Base-by-base conservation (phyloP, 2,797 vertebrate species). In the Danio aesculapii region DNA sequence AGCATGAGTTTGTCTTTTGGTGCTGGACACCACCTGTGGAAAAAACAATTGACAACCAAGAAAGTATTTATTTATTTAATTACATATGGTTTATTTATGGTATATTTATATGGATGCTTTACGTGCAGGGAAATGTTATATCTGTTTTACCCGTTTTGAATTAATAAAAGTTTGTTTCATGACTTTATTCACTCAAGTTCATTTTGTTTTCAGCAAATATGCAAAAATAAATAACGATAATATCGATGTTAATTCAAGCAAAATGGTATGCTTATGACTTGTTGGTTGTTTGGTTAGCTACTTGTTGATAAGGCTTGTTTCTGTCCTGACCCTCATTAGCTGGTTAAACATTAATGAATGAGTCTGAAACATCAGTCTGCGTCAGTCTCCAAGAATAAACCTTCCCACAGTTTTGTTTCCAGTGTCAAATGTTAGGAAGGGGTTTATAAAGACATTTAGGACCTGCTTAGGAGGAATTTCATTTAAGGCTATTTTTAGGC, bases 41-140 rank as follows among this genome's bases (percentile, higher is more conserved):
- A 30, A 83, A 86, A 5, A 61, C 52, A 4, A 75, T 78, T 83
- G 77, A 66, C 75, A 73, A 86, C 82, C 84, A 46, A 85, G 82
- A 78, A 79, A 83, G 83, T 93, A 94, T 94, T 93, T 94, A 94
- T 95, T 95, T 94, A 94, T 94, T 93, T 92, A 93, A 94, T 88
- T 86, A 90, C 82, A 88, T 90, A 88, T 82, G 61, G 89, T 92
- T 91, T 93, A 94, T 94, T 93, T 93, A 93, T 93, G 82, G 84
- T 93, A 93, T 94, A 93, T 94, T 94, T 94, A 93, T 94, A 77
- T 83, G 64, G 50, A 89, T 84, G 84, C 74, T 86, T 86, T 78
- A 88, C 87, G 77, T 81, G 78, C 12, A 43, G 39, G 41, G 64
- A 53, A 52, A 58, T 44, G 12, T 46, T n/a, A 75, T 67, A 73